A percentile compares a stretch with the other conserved stretches of the same genome.
These are phyloP conservation scores for Drosophila santomea DNA, from an alignment of 1,140 invertebrate species.

Conservation along the genomic window DNA sequence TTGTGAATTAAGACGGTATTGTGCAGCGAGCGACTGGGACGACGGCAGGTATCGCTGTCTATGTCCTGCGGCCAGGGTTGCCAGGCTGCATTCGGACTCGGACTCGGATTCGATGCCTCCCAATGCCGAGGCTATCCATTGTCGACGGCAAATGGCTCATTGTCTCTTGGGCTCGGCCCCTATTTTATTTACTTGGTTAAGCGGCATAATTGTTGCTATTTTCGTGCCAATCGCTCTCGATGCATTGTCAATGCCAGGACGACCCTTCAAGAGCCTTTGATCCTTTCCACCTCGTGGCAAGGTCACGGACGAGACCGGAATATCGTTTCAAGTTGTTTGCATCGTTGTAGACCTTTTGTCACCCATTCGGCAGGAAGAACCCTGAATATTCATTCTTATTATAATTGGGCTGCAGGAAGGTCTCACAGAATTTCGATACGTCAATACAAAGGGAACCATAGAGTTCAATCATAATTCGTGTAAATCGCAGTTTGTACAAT, in stretches of 20 bases:
- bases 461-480: no score
- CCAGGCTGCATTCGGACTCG: slow-evolving; percentile 11
- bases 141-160: slow-evolving; percentile 46
- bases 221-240: slow-evolving; percentile 67
- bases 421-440: background rate
- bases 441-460: no score
- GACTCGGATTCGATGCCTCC: background rate
- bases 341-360: slow-evolving; percentile 30
- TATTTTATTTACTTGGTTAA: slow-evolving; percentile 74
- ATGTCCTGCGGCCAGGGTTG: slow-evolving; percentile 52
- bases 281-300: slow-evolving; percentile 37
- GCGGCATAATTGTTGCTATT: slow-evolving; percentile 79
- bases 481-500: no score
- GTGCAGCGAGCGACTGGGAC: slow-evolving; percentile 46
- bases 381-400: slow-evolving; percentile 4
- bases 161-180: slow-evolving; percentile 25
- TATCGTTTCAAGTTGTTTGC: slow-evolving; percentile 32
- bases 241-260: slow-evolving; percentile 76
- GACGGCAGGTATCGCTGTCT: slow-evolving; percentile 21
- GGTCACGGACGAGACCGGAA: slow-evolving; percentile 42
- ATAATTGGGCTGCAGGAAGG: slow-evolving; percentile 2
- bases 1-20: slow-evolving; percentile 85
- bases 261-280: slow-evolving; percentile 62
- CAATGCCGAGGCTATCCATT: slow-evolving; percentile 74
- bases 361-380: slow-evolving; percentile 32